Evolutionary conservation across 30 jellyfish, hydroid and myxozoan species (phyloP), one percentile per base, ranked within the genome.

Genomic region (Sanderia malayensis): DNA sequence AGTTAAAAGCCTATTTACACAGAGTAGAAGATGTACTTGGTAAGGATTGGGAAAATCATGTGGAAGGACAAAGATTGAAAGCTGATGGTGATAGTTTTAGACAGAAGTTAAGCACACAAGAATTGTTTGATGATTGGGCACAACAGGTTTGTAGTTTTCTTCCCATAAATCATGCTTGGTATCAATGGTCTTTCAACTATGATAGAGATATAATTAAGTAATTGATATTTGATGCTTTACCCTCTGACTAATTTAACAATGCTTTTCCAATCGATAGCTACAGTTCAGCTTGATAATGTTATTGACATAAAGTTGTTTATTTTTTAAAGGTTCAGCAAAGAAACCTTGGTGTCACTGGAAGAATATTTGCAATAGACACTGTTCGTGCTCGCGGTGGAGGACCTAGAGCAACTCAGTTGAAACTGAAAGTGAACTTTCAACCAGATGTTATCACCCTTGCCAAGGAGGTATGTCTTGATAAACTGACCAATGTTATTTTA

Each of bases 1-100:
- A 89, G 44, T 86, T 89, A 58, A 77, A 86, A 44, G 90, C 97
- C 26, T 89, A 89, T 57, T 67, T 89, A 73, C 85, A 81, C 15
- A 82, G 97, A 53, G 97, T 89, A 41, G 97, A 89, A 71, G 97
- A 89, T 65, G 97, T 89, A 17, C 71, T 89, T 29, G 97, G 97
- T 11, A 89, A 81, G 49, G 97, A 89, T 49, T 89, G 97, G 97
- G 97, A 89, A 58, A 89, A 83, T 44, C 97, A 89, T 61, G 87
- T 89, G 27, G 97, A 89, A 59, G 97, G 97, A 13, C 97, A 89
- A 28, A 78, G 94, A n/a, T 83, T 89, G 74, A 89, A 89, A 37
- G 95, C 97, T 68, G 97, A 89, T 76, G 97, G 97, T 11, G 94
- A 82, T 28, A 82, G 86, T 29, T 89, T 89, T 68, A 66, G 95